Base-by-base conservation (phyloP, 2,888 invertebrate species). In the Caenorhabditis panamensis region DNA sequence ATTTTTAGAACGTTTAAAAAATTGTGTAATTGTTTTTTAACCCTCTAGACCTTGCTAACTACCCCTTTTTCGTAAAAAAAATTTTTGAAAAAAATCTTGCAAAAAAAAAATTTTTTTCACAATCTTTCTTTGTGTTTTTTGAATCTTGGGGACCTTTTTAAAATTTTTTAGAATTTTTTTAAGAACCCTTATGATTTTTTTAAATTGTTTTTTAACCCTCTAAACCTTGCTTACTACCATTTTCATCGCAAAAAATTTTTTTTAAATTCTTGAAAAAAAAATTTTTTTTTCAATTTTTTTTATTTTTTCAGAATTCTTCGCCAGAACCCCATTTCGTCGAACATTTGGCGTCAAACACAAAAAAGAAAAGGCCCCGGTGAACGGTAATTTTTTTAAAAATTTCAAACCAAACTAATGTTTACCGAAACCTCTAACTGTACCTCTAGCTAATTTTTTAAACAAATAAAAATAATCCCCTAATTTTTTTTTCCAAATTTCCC, bases 271-370 rank as follows among this genome's bases (percentile, higher is more conserved):
- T 11, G 41, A 41, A 41, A 41, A 41, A 11, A 11, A 11, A 41
- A 41, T 5, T 47, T 47, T 47, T 47, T 18, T 47, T n/a, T 11
- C 4, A 47, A 22, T 9, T 24, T 53, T 53, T 24, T 26, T 24
- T 61, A 31, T 49, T 22, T 4, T 71, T 79, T 36, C 67, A 72
- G 79, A 71, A 41, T 67, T 49, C 58, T 67, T 79, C 79, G 41
- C 49, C 36, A 53, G 79, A 63, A 68, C 63, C 1, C 44, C 47
- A 22, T 24, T 73, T 5, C 79, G 79, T 4, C 79, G 79, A 37
- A 79, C 79, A 0, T 79, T 73, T 31, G 79, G 62, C 26, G 72
- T 73, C n/a, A 73, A 67, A 41, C 56, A 63, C 26, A 79, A 62
- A 20, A 67, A 59, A 37, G 47, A 53, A 20, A 26, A 36, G 16